These are phyloP conservation scores for Cerastoderma edule DNA, from an alignment of 2,888 invertebrate genomes.

Conservation along the genomic window DNA sequence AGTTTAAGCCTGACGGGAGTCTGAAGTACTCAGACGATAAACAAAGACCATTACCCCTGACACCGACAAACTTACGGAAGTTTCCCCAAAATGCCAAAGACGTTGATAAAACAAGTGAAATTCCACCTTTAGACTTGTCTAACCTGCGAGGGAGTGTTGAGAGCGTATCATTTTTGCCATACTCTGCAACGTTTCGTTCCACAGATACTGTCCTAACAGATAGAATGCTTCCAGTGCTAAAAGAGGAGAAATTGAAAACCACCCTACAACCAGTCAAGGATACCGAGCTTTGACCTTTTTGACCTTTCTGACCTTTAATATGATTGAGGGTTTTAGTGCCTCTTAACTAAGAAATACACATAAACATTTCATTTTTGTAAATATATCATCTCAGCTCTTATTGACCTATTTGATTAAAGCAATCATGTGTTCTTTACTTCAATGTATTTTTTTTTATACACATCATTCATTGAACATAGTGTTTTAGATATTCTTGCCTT, in stretches of 20 bases:
- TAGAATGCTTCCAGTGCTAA: conserved; percentile 49
- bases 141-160: conserved; percentile 72
- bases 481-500: too few species aligned
- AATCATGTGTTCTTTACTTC: too few species aligned
- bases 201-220: conserved; percentile 71
- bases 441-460: too few species aligned
- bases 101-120: conserved; percentile 42
- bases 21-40: conserved; percentile 65
- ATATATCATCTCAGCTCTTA: too few species aligned
- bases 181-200: conserved; percentile 70
- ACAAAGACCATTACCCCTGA: conserved; percentile 68
- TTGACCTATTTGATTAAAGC: too few species aligned
- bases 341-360: not conserved
- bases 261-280: conserved; percentile 47
- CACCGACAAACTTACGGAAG: conserved; percentile 66
- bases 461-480: too few species aligned
- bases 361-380: too few species aligned
- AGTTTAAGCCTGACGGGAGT: conserved; percentile 69
- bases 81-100: conserved; percentile 23
- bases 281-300: conserved; percentile 49
- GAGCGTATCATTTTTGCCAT: conserved; percentile 73
- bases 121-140: conserved; percentile 78
- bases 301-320: not conserved
- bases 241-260: conserved; percentile 45
- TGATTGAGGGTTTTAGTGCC: not conserved